Percentiles rank a stretch among this genome's conserved stretches.
Conservation (phyloP, 2,113 vertebrate species). For the Lampris incognitus region DNA sequence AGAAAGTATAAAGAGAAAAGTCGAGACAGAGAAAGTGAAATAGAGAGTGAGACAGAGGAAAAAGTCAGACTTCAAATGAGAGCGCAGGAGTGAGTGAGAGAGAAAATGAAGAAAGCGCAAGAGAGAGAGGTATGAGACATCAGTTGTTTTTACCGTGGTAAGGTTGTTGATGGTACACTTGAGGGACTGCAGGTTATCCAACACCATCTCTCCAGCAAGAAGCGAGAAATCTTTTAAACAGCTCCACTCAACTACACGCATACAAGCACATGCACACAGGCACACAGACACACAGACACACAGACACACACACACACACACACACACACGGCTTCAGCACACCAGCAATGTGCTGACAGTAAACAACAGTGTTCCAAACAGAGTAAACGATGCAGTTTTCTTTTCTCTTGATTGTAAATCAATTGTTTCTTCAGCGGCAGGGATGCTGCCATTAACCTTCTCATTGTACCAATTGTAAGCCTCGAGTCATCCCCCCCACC, state of each 20-base stretch:
- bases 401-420: conserved; percentile 35
- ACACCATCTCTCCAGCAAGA: conserved; percentile 86
- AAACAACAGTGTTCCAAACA: background rate
- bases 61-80: background rate
- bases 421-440: background rate
- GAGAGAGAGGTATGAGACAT: background rate
- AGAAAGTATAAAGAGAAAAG: background rate
- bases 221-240: conserved; percentile 90
- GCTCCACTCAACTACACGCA: conserved; percentile 94
- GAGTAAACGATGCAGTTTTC: background rate
- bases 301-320: conserved; percentile 7
- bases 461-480: background rate
- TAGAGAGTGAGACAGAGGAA: background rate
- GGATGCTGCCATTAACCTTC: conserved; percentile 32
- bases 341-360: background rate
- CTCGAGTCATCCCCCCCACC: background rate
- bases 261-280: conserved; percentile 30
- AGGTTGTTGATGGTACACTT: conserved; percentile 89
- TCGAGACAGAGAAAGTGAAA: background rate
- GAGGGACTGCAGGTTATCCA: conserved; percentile 89
- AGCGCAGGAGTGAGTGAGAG: background rate
- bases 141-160: conserved; percentile 83
- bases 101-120: background rate
- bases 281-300: conserved; percentile 14
- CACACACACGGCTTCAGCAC: conserved; percentile 8